These are phyloP conservation scores for Anthophora plumipes DNA, from an alignment of 2,888 invertebrate genomes.

Conservation along the genomic window DNA sequence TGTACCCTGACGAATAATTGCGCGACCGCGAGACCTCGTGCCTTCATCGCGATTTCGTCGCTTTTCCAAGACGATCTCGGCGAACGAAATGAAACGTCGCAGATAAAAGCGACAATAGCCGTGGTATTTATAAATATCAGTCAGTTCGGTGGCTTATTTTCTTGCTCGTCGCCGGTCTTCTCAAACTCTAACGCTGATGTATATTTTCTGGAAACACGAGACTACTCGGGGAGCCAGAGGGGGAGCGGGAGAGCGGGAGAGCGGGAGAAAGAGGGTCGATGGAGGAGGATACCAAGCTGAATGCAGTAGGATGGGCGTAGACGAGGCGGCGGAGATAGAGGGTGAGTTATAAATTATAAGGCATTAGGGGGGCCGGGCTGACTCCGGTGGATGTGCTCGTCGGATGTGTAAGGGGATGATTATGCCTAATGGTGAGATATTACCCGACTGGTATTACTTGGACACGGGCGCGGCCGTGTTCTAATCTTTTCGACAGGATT, in stretches of 20 bases:
- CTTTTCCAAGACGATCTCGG: conserved; percentile 23
- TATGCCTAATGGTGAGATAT: conserved; percentile 85
- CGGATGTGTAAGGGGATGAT: conserved; percentile 84
- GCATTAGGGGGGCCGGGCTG: conserved; percentile 81
- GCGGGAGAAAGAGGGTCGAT: conserved; percentile 18
- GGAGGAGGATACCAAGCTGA: conserved; percentile 61
- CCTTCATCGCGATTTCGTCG: not conserved
- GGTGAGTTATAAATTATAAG: conserved; percentile 84
- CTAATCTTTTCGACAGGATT: conserved; percentile 84
- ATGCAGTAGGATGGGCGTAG: conserved; percentile 60
- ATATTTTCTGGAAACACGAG: conserved; percentile 75
- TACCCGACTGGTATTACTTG: conserved; percentile 84
- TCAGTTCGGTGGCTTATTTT: conserved; percentile 71
- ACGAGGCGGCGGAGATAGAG: conserved; percentile 62
- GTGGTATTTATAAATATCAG: conserved; percentile 80
- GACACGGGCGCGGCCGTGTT: conserved; percentile 83
- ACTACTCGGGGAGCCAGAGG: conserved; percentile 36
- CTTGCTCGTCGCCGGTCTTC: conserved; percentile 70
- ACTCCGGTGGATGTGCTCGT: conserved; percentile 76
- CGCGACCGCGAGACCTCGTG: conserved; percentile 12
- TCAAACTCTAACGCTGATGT: conserved; percentile 82
- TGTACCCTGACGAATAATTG: conserved; percentile 47
- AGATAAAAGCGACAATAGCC: conserved; percentile 77
- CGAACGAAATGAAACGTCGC: conserved; percentile 31
- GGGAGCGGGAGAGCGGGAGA: conserved; percentile 36